phyloP scores from a whole-genome alignment of 2,888 invertebrate species.

The Podabrus alpinus region DNA sequence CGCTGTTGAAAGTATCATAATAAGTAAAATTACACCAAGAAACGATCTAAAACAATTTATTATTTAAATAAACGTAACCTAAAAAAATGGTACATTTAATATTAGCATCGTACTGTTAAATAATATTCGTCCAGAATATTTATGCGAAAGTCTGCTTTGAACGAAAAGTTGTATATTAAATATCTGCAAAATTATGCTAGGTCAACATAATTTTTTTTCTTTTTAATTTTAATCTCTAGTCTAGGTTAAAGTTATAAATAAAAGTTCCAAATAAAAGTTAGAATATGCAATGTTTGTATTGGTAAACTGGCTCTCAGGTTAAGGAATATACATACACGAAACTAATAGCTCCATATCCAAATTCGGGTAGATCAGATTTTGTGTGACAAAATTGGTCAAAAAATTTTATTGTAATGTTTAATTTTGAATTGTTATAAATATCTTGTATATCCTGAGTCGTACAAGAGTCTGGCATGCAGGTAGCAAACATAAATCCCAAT shows the following conservation, averaged over 20 bases:
- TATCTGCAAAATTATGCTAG: too few relatives aligned
- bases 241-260: too few relatives aligned
- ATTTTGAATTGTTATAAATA: background rate
- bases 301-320: background rate
- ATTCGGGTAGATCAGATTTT: background rate
- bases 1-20: conserved; percentile 30
- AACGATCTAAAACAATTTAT: conserved; percentile 1
- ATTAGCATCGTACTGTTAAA: too few relatives aligned
- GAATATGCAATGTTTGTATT: too few relatives aligned
- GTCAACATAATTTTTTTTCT: too few relatives aligned
- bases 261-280: too few relatives aligned
- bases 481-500: conserved; percentile 1
- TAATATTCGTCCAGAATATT: too few relatives aligned
- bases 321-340: background rate
- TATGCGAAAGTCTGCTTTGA: too few relatives aligned
- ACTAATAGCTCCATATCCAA: conserved; percentile 1
- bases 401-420: background rate
- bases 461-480: conserved; percentile 23
- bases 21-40: conserved; percentile 12
- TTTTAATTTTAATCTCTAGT: too few relatives aligned
- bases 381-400: background rate
- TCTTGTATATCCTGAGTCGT: background rate
- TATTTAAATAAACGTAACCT: too few relatives aligned
- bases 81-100: too few relatives aligned
- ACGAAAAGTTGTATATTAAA: too few relatives aligned